Evolutionary conservation across 1,140 invertebrate genomes (phyloP).

Genomic region (Zaprionus nigranus): DNA sequence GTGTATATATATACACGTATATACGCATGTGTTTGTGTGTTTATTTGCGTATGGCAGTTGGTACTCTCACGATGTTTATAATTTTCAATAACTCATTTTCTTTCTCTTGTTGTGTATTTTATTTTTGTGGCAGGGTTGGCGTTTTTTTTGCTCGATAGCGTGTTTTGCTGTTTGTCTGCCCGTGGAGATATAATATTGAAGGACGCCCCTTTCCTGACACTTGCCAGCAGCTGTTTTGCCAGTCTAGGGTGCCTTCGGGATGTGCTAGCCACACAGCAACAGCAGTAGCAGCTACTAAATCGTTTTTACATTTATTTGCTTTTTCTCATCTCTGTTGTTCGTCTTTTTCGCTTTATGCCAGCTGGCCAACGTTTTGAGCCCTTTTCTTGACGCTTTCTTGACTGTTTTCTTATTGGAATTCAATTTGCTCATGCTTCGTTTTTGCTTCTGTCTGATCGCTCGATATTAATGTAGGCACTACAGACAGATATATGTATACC

Average conservation of each 20-base stretch:
- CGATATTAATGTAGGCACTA: constrained; percentile 11
- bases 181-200: constrained; percentile 66
- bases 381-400: constrained; percentile 57
- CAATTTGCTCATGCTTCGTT: constrained; percentile 66
- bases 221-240: constrained; percentile 74
- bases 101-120: no score
- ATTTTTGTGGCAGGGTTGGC: not conserved
- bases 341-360: constrained; percentile 15
- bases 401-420: constrained; percentile 79
- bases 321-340: constrained; percentile 52
- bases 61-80: constrained; percentile 59
- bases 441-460: constrained; percentile 4
- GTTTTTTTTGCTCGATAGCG: constrained; percentile 32
- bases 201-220: constrained; percentile 58
- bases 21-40: constrained; percentile 1
- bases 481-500: not conserved
- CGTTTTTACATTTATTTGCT: constrained; percentile 79
- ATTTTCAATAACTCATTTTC: constrained; percentile 50
- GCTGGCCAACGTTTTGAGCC: constrained; percentile 68
- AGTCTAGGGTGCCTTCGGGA: constrained; percentile 39
- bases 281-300: constrained; percentile 72
- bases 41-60: constrained; percentile 36
- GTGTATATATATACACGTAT: not conserved
- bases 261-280: constrained; percentile 63
- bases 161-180: constrained; percentile 31